A percentile compares a stretch with the other conserved stretches of the same genome.
These are phyloP conservation scores for Coenonympha arcania DNA, from an alignment of 2,888 invertebrate species.

Conservation along the genomic window DNA sequence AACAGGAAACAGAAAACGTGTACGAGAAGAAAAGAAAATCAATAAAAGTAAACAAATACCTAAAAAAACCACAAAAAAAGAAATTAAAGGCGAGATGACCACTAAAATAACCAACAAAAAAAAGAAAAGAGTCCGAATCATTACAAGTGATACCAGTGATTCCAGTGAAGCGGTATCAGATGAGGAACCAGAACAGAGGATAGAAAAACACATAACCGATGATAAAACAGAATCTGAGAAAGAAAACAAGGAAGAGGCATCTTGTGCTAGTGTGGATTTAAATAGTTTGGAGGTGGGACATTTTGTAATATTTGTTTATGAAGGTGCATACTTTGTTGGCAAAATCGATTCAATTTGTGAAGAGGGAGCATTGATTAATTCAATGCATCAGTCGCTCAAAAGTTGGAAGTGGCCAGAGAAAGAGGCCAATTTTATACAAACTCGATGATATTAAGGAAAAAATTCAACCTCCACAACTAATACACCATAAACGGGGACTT, in stretches of 20 bases:
- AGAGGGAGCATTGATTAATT: background rate
- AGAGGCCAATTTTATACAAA: conserved; percentile 1
- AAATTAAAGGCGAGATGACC: background rate
- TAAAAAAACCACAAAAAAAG: background rate
- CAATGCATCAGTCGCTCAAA: conserved; percentile 3
- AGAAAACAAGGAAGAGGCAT: conserved; percentile 3
- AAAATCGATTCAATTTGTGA: conserved; percentile 3
- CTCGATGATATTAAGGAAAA: conserved; percentile 3
- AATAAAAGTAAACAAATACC: no score
- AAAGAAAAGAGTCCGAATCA: conserved; percentile 3
- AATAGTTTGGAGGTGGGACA: background rate
- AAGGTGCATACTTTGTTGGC: conserved; percentile 1
- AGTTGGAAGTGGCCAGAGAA: conserved; percentile 2
- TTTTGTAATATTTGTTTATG: conserved; percentile 3
- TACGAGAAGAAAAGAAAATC: no score
- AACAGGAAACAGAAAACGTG: no score
- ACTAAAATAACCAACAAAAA: conserved; percentile 3
- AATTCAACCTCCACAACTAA: conserved; percentile 5
- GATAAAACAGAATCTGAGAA: conserved; percentile 3
- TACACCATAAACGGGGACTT: conserved; percentile 1
- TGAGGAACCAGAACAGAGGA: conserved; percentile 2
- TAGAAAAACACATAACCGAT: conserved; percentile 2
- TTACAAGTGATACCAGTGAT: conserved; percentile 2
- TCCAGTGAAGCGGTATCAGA: conserved; percentile 3
- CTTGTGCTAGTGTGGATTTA: conserved; percentile 2